phyloP scores from a whole-genome alignment of 2,797 vertebrate species.

The Decapterus maruadsi region DNA sequence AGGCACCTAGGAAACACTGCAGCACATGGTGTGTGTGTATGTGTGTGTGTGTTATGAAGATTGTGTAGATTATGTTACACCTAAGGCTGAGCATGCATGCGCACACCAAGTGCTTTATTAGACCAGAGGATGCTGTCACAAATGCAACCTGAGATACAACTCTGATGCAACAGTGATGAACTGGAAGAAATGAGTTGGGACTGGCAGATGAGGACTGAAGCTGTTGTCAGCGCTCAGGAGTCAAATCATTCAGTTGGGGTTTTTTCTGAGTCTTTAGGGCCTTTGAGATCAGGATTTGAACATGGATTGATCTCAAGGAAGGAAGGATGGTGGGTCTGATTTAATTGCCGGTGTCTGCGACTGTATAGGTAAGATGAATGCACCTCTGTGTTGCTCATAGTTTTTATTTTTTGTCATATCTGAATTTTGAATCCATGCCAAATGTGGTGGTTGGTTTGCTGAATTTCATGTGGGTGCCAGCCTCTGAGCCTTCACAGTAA shows the following conservation, averaged over 20 bases:
- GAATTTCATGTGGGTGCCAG: not conserved
- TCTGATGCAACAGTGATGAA: conserved; percentile 45
- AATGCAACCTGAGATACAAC: conserved; percentile 67
- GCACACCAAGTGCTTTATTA: conserved; percentile 12
- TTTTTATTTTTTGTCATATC: not conserved
- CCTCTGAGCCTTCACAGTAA: not conserved
- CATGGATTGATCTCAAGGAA: not conserved
- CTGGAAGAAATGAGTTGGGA: conserved; percentile 40
- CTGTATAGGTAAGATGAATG: conserved; percentile 22
- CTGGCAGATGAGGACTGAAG: conserved; percentile 15
- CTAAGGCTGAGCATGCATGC: not conserved
- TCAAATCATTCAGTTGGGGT: conserved; percentile 1
- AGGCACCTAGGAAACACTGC: conserved; percentile 36
- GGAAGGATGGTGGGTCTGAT: not conserved
- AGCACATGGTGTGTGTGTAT: conserved; percentile 1
- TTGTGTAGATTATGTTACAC: conserved; percentile 35
- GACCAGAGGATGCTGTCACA: conserved; percentile 40
- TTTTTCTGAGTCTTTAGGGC: not conserved
- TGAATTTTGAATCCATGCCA: not conserved
- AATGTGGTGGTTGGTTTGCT: not conserved
- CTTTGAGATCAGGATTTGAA: conserved; percentile 10
- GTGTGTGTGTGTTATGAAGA: not conserved
- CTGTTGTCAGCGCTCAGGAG: conserved; percentile 10
- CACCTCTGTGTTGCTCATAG: not conserved
- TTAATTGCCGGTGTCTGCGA: not conserved